Conservation (phyloP, 2,888 invertebrate species). For the Mylabris sibirica region DNA sequence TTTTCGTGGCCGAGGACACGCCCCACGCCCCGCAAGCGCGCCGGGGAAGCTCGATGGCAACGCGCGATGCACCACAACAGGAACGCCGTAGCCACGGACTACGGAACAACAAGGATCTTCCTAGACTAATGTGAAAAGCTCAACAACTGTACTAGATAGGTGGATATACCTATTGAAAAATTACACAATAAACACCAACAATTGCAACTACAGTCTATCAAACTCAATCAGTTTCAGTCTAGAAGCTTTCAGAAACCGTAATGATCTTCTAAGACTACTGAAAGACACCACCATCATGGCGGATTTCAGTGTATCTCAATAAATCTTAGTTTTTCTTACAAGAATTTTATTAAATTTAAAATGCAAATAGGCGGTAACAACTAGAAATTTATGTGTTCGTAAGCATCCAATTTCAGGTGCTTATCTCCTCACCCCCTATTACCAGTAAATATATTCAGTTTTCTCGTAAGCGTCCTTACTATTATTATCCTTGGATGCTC, state of each 20-base stretch:
- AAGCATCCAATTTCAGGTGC: conserved; percentile 7
- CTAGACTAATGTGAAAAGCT: conserved; percentile 18
- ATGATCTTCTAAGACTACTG: neutral
- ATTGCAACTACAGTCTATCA: neutral
- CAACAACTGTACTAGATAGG: neutral
- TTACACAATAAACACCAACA: neutral
- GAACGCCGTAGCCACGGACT: conserved; percentile 38
- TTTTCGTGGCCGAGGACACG: conserved; percentile 61
- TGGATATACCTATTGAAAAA: neutral
- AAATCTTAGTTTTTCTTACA: neutral
- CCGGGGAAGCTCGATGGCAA: conserved; percentile 45
- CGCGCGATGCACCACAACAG: conserved; percentile 43
- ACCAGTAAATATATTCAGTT: neutral
- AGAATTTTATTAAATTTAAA: neutral
- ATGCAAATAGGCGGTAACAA: neutral
- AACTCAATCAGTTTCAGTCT: neutral
- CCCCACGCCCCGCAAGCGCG: conserved; percentile 45
- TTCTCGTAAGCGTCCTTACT: neutral
- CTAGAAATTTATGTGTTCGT: neutral
- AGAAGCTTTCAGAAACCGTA: neutral
- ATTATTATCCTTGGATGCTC: neutral
- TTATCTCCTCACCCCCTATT: neutral
- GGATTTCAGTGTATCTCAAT: neutral
- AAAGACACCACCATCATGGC: neutral
- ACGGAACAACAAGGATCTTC: conserved; percentile 24